Evolutionary conservation across 1,140 invertebrate species (phyloP).

Genomic region (Heterodera carotae): DNA sequence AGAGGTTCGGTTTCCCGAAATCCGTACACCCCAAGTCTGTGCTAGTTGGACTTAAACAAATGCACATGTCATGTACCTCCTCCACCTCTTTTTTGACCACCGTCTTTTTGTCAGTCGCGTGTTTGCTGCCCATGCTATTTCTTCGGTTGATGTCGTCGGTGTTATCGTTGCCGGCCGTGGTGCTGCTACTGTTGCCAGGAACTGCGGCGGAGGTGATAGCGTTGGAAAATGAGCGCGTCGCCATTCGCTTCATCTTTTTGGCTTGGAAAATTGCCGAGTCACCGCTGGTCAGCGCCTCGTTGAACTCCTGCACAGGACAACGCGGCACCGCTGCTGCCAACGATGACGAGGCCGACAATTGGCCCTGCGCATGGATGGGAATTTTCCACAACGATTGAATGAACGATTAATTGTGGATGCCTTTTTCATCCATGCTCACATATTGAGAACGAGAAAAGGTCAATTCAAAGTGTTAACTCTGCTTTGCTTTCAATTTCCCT

Average conservation of each 20-base stretch:
- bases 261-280: not conserved
- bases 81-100: too few species aligned
- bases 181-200: not conserved
- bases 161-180: not conserved
- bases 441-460: not conserved
- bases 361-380: too few species aligned
- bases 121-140: not conserved
- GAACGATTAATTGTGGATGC: too few species aligned
- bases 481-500: not conserved
- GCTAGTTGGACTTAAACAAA: too few species aligned
- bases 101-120: too few species aligned
- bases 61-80: too few species aligned
- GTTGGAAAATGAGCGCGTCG: not conserved
- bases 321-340: not conserved
- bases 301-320: constrained; percentile 24
- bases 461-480: not conserved
- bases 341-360: not conserved
- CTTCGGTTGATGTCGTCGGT: not conserved
- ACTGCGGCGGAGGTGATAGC: not conserved
- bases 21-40: too few species aligned
- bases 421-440: too few species aligned
- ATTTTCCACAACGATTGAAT: not conserved
- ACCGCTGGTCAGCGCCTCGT: constrained; percentile 12
- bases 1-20: too few species aligned
- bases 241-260: not conserved